Evolutionary conservation across 1,140 invertebrate species (phyloP), one percentile per base, ranked within the genome.

Genomic region (Apis dorsata): DNA sequence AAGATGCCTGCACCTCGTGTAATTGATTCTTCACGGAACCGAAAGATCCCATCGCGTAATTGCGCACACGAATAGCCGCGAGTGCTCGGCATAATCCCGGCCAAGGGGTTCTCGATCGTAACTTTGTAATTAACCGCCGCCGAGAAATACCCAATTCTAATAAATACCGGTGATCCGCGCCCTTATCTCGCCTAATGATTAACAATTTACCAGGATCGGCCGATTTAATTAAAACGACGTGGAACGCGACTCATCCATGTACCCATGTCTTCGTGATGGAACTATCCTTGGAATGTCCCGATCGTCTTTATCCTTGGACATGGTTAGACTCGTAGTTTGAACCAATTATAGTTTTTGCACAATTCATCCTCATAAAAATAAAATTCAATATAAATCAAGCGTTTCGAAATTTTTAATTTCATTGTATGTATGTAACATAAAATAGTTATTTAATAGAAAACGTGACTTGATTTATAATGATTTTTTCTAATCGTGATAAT

Each of bases 1-100:
- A 34, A n/a, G 51, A 49, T 28, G 24, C 34, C 19, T 24, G 59
- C 57, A 70, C 74, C 51, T 70, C 28, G 3, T n/a, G 51, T 85
- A 86, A 86, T 85, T 86, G 85, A 86, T 85, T 81, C 78, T 81
- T 77, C 85, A 62, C 85, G 66, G 68, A 19, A 53, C 24, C 65
- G 13, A n/a, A 15, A 72, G 83, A 81, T 79, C 51, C 72, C 65
- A 75, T 85, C 84, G 59, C 49, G 73, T 85, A 86, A 86, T 85
- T 76, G 51, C 69, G 72, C 74, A 49, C 66, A 57, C 17, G 28
- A 49, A 44, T 69, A 59, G 79, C 72, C 71, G 62, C 62, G 57
- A 72, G 78, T 73, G 44, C 49, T 59, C 53, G 55, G 66, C 66
- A 44, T 71, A 57, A 77, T 82, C 71, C 59, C 15, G 53, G 19